phyloP scores from a whole-genome alignment of 2,888 invertebrate genomes.

The Hypsopygia costalis region DNA sequence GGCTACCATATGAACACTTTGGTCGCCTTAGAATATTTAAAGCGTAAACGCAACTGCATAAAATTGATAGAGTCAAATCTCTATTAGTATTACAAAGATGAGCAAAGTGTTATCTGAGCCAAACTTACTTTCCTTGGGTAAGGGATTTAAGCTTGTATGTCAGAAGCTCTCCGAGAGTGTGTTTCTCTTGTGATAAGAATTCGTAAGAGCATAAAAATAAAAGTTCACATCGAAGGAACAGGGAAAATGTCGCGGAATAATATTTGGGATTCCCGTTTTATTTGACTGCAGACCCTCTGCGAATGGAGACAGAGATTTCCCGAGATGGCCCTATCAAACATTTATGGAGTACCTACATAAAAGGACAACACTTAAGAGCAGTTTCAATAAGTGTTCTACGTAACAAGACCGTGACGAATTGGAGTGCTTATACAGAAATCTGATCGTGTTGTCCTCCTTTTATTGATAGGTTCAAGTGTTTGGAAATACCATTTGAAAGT shows the following conservation, averaged over 20 bases:
- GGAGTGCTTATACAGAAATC: conserved; percentile 14
- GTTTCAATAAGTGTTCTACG: conserved; percentile 74
- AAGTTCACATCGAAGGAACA: conserved; percentile 76
- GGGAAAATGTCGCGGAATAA: conserved; percentile 77
- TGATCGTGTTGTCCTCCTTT: conserved; percentile 10
- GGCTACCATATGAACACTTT: conserved; percentile 33
- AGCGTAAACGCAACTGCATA: background rate
- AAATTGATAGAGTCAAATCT: conserved; percentile 1
- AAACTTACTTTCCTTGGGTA: conserved; percentile 52
- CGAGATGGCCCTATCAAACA: conserved; percentile 80
- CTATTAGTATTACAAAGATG: conserved; percentile 7
- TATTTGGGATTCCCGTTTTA: conserved; percentile 79
- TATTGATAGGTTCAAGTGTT: background rate
- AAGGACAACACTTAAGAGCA: conserved; percentile 78
- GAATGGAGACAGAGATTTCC: conserved; percentile 79
- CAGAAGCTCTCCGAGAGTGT: conserved; percentile 69
- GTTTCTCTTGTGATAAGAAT: conserved; percentile 76
- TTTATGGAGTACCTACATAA: conserved; percentile 79
- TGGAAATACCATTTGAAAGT: background rate
- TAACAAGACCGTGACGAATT: conserved; percentile 43
- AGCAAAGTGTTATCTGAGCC: conserved; percentile 47
- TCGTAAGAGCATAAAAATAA: conserved; percentile 79
- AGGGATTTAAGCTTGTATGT: conserved; percentile 73
- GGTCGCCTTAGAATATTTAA: conserved; percentile 18
- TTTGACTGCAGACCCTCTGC: conserved; percentile 77